These are phyloP conservation scores for Drosophila miranda DNA, from an alignment of 1,140 invertebrate species.

Conservation along the genomic window DNA sequence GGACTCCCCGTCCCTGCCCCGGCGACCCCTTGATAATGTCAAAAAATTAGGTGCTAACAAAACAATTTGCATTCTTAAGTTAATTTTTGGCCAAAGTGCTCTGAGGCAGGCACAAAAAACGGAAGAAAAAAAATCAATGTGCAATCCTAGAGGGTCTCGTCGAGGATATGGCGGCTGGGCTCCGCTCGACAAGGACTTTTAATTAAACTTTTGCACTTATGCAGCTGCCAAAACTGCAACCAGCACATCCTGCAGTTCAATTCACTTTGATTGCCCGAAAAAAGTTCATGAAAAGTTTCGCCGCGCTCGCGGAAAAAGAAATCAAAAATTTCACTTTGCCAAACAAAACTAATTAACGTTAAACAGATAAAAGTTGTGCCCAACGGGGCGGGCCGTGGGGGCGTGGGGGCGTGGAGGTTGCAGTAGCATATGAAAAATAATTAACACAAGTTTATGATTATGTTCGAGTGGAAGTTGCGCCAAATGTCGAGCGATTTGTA, in stretches of 20 bases:
- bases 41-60: conserved; percentile 82
- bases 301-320: conserved; percentile 57
- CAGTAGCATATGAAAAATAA: conserved; percentile 78
- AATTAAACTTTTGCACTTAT: conserved; percentile 80
- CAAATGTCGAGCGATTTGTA: conserved; percentile 69
- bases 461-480: conserved; percentile 46
- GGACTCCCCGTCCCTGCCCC: background rate
- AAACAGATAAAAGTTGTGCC: conserved; percentile 74
- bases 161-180: conserved; percentile 39
- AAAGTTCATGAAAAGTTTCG: conserved; percentile 72
- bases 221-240: conserved; percentile 54
- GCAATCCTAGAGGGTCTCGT: conserved; percentile 60
- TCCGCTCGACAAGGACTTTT: conserved; percentile 44
- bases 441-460: conserved; percentile 80
- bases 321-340: conserved; percentile 73
- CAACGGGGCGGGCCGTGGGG: background rate
- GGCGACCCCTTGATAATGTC: conserved; percentile 55
- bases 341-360: conserved; percentile 81
- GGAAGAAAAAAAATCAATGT: conserved; percentile 44
- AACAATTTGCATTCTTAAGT: conserved; percentile 82
- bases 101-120: background rate
- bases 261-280: conserved; percentile 72
- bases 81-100: conserved; percentile 53
- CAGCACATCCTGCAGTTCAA: conserved; percentile 71
- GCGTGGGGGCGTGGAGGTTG: conserved; percentile 17